phyloP scores from a whole-genome alignment of 2,888 invertebrate genomes.

The Athalia rosae region DNA sequence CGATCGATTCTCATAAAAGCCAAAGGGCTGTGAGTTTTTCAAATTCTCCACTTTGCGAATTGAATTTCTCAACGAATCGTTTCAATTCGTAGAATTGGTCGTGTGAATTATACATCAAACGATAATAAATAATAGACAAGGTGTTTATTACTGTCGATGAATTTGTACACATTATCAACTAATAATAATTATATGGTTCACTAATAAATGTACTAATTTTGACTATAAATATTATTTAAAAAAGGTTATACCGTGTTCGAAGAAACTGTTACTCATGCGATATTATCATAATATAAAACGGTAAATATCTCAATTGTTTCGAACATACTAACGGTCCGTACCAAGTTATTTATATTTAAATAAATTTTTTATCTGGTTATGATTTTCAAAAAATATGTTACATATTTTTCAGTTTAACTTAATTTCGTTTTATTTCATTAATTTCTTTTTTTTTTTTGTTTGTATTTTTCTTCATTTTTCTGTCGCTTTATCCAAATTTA shows the following conservation, averaged over 20 bases:
- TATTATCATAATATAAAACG: constrained; percentile 27
- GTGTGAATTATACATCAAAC: too few relatives aligned
- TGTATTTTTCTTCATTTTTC: not conserved
- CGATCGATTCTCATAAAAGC: too few relatives aligned
- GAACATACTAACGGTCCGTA: constrained; percentile 10
- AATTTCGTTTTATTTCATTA: not conserved
- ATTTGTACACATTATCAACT: constrained; percentile 42
- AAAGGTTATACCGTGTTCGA: constrained; percentile 5
- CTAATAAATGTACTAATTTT: constrained; percentile 32
- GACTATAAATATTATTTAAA: constrained; percentile 19
- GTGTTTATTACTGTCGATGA: constrained; percentile 44
- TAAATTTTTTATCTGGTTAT: constrained; percentile 25
- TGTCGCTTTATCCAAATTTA: not conserved
- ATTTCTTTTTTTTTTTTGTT: not conserved
- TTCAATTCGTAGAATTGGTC: too few relatives aligned
- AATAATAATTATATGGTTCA: constrained; percentile 29
- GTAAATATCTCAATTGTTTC: constrained; percentile 12
- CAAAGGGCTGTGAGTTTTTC: too few relatives aligned
- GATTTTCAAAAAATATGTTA: constrained; percentile 42
- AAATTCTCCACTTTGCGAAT: too few relatives aligned
- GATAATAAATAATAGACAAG: constrained; percentile 35
- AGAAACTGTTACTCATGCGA: not conserved
- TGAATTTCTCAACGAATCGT: too few relatives aligned
- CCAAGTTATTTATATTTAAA: constrained; percentile 32
- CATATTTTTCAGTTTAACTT: constrained; percentile 29